A percentile compares a stretch with the other conserved stretches of the same genome.
Evolutionary conservation across 1,140 invertebrate genomes (phyloP).

Genomic region (Zaprionus africanus): DNA sequence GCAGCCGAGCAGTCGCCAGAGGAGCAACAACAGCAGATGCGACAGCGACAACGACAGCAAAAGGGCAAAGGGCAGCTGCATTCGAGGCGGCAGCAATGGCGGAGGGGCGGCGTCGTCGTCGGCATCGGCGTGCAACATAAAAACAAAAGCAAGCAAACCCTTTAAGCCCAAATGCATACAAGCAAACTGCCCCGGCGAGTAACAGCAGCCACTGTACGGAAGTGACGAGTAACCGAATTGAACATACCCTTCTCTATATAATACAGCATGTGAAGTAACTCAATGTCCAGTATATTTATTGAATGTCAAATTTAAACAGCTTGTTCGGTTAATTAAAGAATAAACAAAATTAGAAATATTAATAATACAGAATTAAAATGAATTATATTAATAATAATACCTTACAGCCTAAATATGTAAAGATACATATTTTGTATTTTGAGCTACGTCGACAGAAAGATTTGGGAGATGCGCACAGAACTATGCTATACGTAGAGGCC

Average conservation of each 20-base stretch:
- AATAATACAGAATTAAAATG: no score
- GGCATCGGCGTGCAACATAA: conserved; percentile 60
- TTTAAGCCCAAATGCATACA: conserved; percentile 82
- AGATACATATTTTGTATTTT: no score
- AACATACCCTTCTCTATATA: conserved; percentile 10
- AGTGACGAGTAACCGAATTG: conserved; percentile 17
- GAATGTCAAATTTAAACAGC: no score
- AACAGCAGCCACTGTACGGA: conserved; percentile 3
- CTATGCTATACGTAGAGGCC: no score
- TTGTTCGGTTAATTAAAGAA: no score
- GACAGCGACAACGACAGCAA: not conserved
- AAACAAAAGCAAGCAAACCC: conserved; percentile 81
- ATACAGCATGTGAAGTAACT: not conserved
- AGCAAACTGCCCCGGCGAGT: conserved; percentile 47
- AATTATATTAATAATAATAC: no score
- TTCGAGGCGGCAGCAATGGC: conserved; percentile 9
- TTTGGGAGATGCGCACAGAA: no score
- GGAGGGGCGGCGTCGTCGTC: conserved; percentile 6
- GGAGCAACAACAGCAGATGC: not conserved
- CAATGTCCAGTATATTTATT: no score
- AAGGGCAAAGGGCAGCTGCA: conserved; percentile 1
- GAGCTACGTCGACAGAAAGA: no score
- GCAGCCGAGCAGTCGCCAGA: conserved; percentile 36
- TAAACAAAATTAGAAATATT: no score
- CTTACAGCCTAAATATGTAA: no score